Evolutionary conservation across 2,113 vertebrate species (phyloP), one percentile per base, ranked within the genome.

Genomic region (Odobenus rosmarus): DNA sequence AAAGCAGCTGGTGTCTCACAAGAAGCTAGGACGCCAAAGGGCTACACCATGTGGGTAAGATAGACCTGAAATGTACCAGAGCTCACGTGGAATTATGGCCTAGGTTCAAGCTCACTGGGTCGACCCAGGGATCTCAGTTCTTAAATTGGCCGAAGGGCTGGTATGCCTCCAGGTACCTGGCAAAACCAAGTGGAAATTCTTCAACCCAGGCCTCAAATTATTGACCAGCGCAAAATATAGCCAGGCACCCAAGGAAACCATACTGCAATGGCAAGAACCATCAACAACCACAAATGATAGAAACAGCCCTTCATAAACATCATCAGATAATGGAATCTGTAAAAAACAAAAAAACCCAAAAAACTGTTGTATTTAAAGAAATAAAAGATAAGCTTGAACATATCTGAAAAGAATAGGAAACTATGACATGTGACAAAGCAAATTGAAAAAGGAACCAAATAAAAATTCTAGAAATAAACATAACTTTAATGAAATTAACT

Each of bases 101-200:
- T n/a, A 39, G 24, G 46, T 61, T 95, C 81, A 85, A 39, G 46
- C 39, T 77, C 33, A 90, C 11, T 51, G 36, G 33, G 39, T 31
- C 36, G 94, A 39, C 57, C 69, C 90, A 87, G 77, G 76, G n/a
- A 71, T 95, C 33, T 55, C 1, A 11, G 64, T 42, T 69, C 71
- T 77, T 90, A 36, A 93, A 39, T 90, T 59, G 57, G 42, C 74
- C 96, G 87, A 83, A 61, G 21, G 46, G 77, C 69, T 88, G 51
- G 33, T 85, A 39, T 95, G 18, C 82, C 59, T 94, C 11, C 51
- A 61, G 76, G 14, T 79, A 31, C 88, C 71, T 94, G 90, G 76
- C 74, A 96, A 90, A 90, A 88, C 71, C 59, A 85, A 94, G 15
- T 97, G 84, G 93, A 95, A 92, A 95, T 88, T 89, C 46, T 96